Evolutionary conservation across 2,888 invertebrate species (phyloP).

Genomic region (Acleris literana): DNA sequence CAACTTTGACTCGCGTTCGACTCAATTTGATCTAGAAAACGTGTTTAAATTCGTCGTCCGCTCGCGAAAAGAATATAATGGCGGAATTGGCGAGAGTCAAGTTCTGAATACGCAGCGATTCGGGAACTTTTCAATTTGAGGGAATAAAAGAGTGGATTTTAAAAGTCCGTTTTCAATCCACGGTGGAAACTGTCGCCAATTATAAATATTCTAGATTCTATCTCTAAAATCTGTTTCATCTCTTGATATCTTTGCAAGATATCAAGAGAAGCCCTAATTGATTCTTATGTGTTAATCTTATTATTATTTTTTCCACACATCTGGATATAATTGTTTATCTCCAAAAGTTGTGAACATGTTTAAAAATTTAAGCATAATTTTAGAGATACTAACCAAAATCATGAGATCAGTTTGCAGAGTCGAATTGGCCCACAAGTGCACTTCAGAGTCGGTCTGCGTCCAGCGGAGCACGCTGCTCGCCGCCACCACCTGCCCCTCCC

Average conservation of each 20-base stretch:
- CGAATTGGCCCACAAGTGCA: constrained; percentile 64
- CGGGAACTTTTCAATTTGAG: not conserved
- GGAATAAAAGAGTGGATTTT: not conserved
- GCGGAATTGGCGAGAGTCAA: not conserved
- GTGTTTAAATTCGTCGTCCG: not conserved
- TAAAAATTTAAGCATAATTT: too few species aligned
- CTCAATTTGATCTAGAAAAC: not conserved
- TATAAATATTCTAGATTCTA: too few species aligned
- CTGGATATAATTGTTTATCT: too few species aligned
- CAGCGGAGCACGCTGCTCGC: constrained; percentile 68
- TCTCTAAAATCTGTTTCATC: too few species aligned
- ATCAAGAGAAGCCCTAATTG: too few species aligned
- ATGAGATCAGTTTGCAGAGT: constrained; percentile 69
- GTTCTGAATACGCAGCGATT: not conserved
- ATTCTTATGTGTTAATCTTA: too few species aligned
- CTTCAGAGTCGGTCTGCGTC: constrained; percentile 67
- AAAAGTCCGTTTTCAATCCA: not conserved
- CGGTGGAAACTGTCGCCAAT: not conserved
- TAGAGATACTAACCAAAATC: constrained; percentile 66
- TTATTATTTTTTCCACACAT: too few species aligned
- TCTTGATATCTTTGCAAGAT: too few species aligned
- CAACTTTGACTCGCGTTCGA: too few species aligned
- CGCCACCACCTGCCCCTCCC: constrained; percentile 68
- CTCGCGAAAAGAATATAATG: constrained; percentile 12
- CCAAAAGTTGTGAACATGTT: too few species aligned